phyloP scores from a whole-genome alignment of 37 sponge, comb jelly and placozoan species.

The Halisarca cf. caerulea region DNA sequence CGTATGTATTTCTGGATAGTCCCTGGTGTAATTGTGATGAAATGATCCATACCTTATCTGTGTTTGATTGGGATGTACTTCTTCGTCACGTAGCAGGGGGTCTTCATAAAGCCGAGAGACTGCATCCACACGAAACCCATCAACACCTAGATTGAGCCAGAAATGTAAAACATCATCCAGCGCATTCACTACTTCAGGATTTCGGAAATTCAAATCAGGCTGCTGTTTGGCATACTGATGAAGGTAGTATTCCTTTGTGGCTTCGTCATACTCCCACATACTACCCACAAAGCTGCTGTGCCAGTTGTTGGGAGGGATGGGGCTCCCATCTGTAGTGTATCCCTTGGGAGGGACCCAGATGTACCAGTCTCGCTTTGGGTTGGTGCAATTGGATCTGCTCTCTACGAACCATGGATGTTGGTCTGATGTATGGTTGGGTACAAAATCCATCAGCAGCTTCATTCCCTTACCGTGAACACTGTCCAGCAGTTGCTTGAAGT shows the following conservation, averaged over 20 bases:
- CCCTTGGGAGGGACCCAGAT: conserved; percentile 83
- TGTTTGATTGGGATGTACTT: conserved; percentile 67
- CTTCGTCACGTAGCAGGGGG: conserved; percentile 61
- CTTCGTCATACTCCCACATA: conserved; percentile 69
- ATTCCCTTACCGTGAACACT: conserved; percentile 56
- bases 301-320: conserved; percentile 94
- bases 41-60: conserved; percentile 34
- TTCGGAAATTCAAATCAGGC: conserved; percentile 85
- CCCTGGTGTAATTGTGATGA: conserved; percentile 63
- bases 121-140: conserved; percentile 92
- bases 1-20: conserved; percentile 64
- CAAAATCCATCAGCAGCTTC: conserved; percentile 80
- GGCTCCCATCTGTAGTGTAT: conserved; percentile 38
- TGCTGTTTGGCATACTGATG: conserved; percentile 81
- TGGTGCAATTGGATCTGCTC: conserved; percentile 59
- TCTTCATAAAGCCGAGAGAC: conserved; percentile 77
- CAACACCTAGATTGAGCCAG: conserved; percentile 89
- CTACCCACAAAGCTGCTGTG: conserved; percentile 79
- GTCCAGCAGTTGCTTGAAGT: conserved; percentile 62
- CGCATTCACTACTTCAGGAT: conserved; percentile 67
- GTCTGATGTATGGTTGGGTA: conserved; percentile 91
- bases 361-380: conserved; percentile 85
- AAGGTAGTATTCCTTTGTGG: conserved; percentile 78
- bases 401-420: conserved; percentile 86
- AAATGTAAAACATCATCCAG: conserved; percentile 69